A percentile compares a stretch with the other conserved stretches of the same genome.
These are phyloP conservation scores for Sebastiscus albofasciatus DNA, from an alignment of 2,797 vertebrate species.

Conservation along the genomic window DNA sequence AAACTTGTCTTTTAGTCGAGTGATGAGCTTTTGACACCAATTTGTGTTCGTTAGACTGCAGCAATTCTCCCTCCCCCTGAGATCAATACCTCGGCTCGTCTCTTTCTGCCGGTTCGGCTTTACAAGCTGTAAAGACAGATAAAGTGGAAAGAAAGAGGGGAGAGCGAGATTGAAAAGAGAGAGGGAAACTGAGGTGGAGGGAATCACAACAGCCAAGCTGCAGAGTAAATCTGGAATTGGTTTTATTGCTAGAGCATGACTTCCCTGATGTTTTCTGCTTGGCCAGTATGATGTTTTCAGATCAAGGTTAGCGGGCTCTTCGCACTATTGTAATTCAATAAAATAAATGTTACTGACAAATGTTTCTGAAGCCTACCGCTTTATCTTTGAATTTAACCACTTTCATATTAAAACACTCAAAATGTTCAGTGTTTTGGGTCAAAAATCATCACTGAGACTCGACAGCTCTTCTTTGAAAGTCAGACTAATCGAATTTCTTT, in stretches of 20 bases:
- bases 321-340: slow-evolving; percentile 15
- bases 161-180: slow-evolving; percentile 53
- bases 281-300: slow-evolving; percentile 52
- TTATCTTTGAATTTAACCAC: neutral
- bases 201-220: slow-evolving; percentile 53
- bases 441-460: neutral
- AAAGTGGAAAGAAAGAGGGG: slow-evolving; percentile 65
- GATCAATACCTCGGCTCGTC: slow-evolving; percentile 79
- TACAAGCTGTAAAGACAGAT: slow-evolving; percentile 81
- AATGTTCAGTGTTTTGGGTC: neutral
- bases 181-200: slow-evolving; percentile 44
- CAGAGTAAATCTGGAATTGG: slow-evolving; percentile 73
- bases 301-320: slow-evolving; percentile 40
- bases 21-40: slow-evolving; percentile 76
- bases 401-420: neutral
- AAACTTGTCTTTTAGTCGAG: slow-evolving; percentile 62
- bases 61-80: slow-evolving; percentile 55
- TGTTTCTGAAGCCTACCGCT: neutral
- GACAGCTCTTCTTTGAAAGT: slow-evolving; percentile 20
- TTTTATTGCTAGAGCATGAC: slow-evolving; percentile 73
- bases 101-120: slow-evolving; percentile 68
- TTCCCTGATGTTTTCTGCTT: slow-evolving; percentile 60
- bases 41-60: slow-evolving; percentile 74
- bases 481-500: slow-evolving; percentile 20
- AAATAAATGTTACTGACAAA: slow-evolving; percentile 23